A percentile compares a stretch with the other conserved stretches of the same genome.
Conservation (phyloP, 2,888 invertebrate genomes). For the Ochlodes sylvanus region DNA sequence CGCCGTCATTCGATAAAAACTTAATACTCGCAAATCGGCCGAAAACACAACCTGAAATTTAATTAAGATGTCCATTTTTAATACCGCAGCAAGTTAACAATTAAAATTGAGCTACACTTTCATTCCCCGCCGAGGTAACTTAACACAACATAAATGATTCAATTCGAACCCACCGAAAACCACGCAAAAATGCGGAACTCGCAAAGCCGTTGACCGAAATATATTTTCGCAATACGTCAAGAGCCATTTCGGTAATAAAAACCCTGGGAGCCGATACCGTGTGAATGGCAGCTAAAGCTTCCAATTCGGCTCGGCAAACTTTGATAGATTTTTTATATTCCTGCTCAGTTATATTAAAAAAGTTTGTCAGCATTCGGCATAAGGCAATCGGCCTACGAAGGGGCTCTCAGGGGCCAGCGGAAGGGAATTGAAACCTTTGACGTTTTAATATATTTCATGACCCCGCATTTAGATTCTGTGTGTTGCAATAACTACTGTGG, state of each 20-base stretch:
- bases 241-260: slow-evolving; percentile 24
- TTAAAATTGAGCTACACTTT: neutral
- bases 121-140: neutral
- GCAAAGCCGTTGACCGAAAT: slow-evolving; percentile 29
- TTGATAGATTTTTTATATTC: slow-evolving; percentile 47
- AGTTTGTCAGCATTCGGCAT: slow-evolving; percentile 46
- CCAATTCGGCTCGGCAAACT: slow-evolving; percentile 39
- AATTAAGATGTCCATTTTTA: neutral
- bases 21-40: neutral
- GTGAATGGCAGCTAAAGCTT: slow-evolving; percentile 36
- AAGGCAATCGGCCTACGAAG: slow-evolving; percentile 39
- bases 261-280: slow-evolving; percentile 29
- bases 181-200: slow-evolving; percentile 6
- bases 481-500: too few relatives aligned
- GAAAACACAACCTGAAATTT: neutral
- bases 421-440: slow-evolving; percentile 1
- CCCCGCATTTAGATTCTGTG: too few relatives aligned
- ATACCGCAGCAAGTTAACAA: neutral
- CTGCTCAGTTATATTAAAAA: slow-evolving; percentile 50
- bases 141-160: slow-evolving; percentile 19
- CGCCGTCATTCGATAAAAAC: neutral
- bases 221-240: slow-evolving; percentile 31
- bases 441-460: too few relatives aligned
- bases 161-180: neutral
- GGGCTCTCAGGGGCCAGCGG: slow-evolving; percentile 6